These are phyloP conservation scores for Podargus strigoides DNA, from an alignment of 2,797 vertebrate species.

Conservation along the genomic window DNA sequence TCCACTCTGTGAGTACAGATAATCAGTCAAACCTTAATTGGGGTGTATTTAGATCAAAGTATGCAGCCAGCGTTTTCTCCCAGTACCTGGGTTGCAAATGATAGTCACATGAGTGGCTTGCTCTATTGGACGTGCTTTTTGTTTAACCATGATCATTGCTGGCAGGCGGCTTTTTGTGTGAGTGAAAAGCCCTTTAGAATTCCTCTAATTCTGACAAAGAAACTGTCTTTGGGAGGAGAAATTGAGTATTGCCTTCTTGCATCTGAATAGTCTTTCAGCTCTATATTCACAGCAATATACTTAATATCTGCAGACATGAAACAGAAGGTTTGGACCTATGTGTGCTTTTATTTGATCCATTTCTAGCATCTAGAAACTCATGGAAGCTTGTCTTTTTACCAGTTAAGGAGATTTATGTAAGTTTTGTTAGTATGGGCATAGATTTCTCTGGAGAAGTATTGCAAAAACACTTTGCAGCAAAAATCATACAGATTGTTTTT, in stretches of 20 bases:
- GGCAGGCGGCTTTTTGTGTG: slow-evolving; percentile 57
- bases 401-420: neutral
- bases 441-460: neutral
- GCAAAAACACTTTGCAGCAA: neutral
- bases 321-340: slow-evolving; percentile 24
- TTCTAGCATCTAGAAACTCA: neutral
- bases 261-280: slow-evolving; percentile 64
- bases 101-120: slow-evolving; percentile 63
- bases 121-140: slow-evolving; percentile 68
- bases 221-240: slow-evolving; percentile 61
- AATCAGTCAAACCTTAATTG: slow-evolving; percentile 51
- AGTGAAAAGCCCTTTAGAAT: slow-evolving; percentile 65
- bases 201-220: slow-evolving; percentile 68
- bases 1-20: slow-evolving; percentile 48
- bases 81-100: slow-evolving; percentile 54
- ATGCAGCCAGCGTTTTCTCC: slow-evolving; percentile 17
- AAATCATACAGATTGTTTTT: neutral
- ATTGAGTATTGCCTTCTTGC: slow-evolving; percentile 60
- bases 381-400: neutral
- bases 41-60: slow-evolving; percentile 47
- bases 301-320: slow-evolving; percentile 45
- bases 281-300: slow-evolving; percentile 48
- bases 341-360: slow-evolving; percentile 2
- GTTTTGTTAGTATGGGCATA: neutral
- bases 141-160: slow-evolving; percentile 68